Conservation (phyloP, 2,888 invertebrate species). For the Himalopsyche kuldschensis region DNA sequence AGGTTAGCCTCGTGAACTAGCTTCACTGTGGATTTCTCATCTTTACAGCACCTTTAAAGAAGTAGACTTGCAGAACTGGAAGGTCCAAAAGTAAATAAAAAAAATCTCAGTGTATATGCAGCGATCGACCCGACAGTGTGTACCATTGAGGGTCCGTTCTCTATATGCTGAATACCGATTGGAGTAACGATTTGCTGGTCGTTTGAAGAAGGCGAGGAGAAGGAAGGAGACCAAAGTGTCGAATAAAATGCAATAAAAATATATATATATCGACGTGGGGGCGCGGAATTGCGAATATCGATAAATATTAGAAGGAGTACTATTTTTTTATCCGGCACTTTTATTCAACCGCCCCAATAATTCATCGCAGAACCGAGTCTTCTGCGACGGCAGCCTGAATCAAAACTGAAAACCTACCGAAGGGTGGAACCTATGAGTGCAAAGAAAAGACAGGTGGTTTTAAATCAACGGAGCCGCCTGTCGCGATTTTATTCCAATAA, state of each 20-base stretch:
- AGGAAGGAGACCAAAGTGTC: background rate
- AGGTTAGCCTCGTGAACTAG: too few species aligned
- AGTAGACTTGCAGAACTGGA: too few species aligned
- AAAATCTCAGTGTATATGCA: too few species aligned
- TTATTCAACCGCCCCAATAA: background rate
- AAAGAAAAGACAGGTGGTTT: background rate
- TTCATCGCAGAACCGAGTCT: background rate
- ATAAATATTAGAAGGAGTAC: background rate
- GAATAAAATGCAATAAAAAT: background rate
- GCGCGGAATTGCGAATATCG: background rate
- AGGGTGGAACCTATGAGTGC: too few species aligned
- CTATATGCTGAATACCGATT: background rate
- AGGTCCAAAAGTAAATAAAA: too few species aligned
- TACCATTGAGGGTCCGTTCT: background rate
- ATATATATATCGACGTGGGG: background rate
- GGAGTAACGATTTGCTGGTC: background rate
- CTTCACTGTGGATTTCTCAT: too few species aligned
- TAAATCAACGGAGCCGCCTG: background rate
- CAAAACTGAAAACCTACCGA: background rate
- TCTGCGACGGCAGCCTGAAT: background rate
- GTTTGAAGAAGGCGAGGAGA: background rate
- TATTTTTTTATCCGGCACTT: background rate
- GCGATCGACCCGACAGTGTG: background rate
- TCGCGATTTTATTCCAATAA: too few species aligned
- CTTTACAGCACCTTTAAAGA: too few species aligned